Percentiles rank a stretch among this genome's conserved stretches.
Conservation (phyloP, 1,140 invertebrate genomes). For the Drosophila eugracilis region DNA sequence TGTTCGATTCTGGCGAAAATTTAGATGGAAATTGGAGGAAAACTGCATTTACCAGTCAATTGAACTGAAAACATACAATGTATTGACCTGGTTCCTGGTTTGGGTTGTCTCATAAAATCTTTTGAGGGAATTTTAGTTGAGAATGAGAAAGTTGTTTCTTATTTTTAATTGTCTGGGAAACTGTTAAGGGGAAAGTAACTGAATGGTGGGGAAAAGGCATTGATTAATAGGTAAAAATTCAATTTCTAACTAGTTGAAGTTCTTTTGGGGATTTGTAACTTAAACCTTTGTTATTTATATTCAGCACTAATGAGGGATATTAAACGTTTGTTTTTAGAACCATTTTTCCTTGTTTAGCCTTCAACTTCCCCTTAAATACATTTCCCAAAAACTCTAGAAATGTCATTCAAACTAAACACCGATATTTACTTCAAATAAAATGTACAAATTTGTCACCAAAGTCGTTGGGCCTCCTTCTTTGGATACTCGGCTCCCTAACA, state of each 20-base stretch:
- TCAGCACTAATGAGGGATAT: too few relatives aligned
- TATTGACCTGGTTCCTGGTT: conserved; percentile 13
- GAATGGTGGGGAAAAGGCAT: not conserved
- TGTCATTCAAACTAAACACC: not conserved
- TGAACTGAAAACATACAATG: conserved; percentile 22
- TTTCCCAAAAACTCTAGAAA: too few relatives aligned
- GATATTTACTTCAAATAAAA: conserved; percentile 16
- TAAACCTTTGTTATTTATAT: too few relatives aligned
- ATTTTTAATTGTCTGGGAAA: conserved; percentile 24
- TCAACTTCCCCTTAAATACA: not conserved
- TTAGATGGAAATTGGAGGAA: conserved; percentile 6
- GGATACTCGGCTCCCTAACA: conserved; percentile 8
- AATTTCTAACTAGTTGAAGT: not conserved
- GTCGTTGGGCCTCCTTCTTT: conserved; percentile 15
- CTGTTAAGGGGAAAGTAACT: not conserved
- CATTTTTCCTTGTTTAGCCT: too few relatives aligned
- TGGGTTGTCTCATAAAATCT: conserved; percentile 16
- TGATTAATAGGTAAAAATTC: too few relatives aligned
- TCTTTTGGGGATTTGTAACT: too few relatives aligned
- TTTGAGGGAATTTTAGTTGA: not conserved
- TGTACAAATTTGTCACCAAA: conserved; percentile 21
- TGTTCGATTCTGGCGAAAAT: conserved; percentile 21
- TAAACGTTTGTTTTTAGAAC: too few relatives aligned
- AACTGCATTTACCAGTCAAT: conserved; percentile 33
- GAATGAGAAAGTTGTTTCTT: conserved; percentile 13